Evolutionary conservation across 2,113 vertebrate species (phyloP).

Genomic region (zebrafish (Danio rerio)): DNA sequence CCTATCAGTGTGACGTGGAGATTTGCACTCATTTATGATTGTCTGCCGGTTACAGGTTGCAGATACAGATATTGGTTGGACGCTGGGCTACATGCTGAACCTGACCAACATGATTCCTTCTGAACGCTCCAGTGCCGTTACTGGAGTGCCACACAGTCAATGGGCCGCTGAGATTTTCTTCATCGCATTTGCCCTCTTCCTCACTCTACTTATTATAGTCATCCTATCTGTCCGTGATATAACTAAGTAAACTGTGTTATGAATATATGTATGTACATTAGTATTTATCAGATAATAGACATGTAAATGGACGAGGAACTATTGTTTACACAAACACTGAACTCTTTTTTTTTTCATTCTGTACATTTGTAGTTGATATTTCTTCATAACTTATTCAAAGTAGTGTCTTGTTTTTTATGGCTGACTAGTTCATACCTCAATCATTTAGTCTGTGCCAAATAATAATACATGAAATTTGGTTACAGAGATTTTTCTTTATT

Average conservation of each 20-base stretch:
- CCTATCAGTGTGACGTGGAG: background rate
- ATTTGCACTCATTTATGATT: background rate
- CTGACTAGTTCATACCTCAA: background rate
- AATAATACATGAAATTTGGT: background rate
- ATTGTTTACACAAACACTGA: background rate
- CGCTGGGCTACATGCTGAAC: constrained; percentile 70
- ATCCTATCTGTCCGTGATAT: constrained; percentile 34
- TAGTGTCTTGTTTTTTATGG: constrained; percentile 10
- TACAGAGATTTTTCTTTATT: background rate
- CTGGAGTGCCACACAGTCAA: constrained; percentile 47
- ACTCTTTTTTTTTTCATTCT: background rate
- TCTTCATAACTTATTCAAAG: background rate
- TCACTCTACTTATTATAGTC: constrained; percentile 45
- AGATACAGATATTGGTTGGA: constrained; percentile 67
- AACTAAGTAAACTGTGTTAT: background rate
- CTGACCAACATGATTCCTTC: constrained; percentile 64
- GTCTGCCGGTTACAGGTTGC: constrained; percentile 57
- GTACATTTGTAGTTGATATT: background rate
- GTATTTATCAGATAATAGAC: background rate
- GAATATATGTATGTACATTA: background rate
- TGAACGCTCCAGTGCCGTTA: constrained; percentile 41
- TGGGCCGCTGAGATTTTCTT: constrained; percentile 64
- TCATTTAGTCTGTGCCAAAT: background rate
- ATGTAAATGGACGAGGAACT: background rate
- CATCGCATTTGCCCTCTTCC: constrained; percentile 55